Percentiles rank a stretch among this genome's conserved stretches.
Evolutionary conservation across 2,113 vertebrate genomes (phyloP).

Genomic region (Polyodon spathula): DNA sequence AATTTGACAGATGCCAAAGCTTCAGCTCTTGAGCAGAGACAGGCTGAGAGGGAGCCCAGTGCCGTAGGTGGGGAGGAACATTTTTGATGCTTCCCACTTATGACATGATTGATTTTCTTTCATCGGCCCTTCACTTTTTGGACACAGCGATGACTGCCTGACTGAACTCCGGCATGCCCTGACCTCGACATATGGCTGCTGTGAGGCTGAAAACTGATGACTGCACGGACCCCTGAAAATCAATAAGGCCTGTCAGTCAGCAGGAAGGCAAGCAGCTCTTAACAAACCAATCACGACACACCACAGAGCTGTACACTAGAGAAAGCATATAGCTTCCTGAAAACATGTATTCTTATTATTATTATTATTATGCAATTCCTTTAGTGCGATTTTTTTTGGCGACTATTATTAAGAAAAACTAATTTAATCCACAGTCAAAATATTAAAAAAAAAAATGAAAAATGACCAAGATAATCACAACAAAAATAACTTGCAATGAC

Average conservation of each 20-base stretch:
- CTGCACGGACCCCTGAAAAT: slow-evolving; percentile 71
- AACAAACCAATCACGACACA: slow-evolving; percentile 13
- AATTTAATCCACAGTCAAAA: no score
- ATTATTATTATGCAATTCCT: no score
- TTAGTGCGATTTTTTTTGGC: no score
- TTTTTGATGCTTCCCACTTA: slow-evolving; percentile 81
- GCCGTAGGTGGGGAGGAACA: slow-evolving; percentile 31
- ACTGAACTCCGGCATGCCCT: slow-evolving; percentile 58
- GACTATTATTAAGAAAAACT: no score
- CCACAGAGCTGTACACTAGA: no score
- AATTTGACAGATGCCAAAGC: slow-evolving; percentile 72
- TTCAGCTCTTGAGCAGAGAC: slow-evolving; percentile 60
- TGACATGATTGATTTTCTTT: slow-evolving; percentile 90
- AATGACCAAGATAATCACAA: no score
- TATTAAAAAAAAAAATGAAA: no score
- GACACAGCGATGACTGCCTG: slow-evolving; percentile 65
- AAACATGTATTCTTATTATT: no score
- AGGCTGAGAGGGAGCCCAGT: slow-evolving; percentile 55
- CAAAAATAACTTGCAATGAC: no score
- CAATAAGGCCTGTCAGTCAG: slow-evolving; percentile 79
- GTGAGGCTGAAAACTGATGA: slow-evolving; percentile 77
- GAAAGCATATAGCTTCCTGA: no score
- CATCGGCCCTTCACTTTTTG: slow-evolving; percentile 75
- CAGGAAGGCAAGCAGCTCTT: slow-evolving; percentile 57
- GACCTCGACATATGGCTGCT: slow-evolving; percentile 72